These are phyloP conservation scores for Ophiodon elongatus DNA, from an alignment of 2,113 vertebrate genomes.

Conservation along the genomic window DNA sequence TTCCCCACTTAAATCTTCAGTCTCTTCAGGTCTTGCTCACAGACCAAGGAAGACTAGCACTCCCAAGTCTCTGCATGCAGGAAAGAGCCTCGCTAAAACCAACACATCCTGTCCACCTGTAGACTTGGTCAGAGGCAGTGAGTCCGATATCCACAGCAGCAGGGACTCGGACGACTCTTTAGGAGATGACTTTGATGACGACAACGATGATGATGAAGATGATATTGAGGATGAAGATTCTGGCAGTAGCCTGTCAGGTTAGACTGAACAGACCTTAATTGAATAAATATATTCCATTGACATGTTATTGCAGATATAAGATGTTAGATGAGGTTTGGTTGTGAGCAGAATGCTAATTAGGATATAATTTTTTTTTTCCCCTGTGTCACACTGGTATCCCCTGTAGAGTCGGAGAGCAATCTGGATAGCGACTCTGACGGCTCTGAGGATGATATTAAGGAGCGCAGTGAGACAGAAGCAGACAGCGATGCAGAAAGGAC, in stretches of 20 bases:
- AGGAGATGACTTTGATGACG: slow-evolving; percentile 85
- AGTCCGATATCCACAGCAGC: slow-evolving; percentile 91
- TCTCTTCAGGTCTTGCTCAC: slow-evolving; percentile 82
- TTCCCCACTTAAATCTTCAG: slow-evolving; percentile 71
- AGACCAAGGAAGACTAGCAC: slow-evolving; percentile 85
- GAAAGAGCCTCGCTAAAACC: slow-evolving; percentile 74
- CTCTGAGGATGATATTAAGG: slow-evolving; percentile 91
- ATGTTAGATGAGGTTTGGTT: slow-evolving; percentile 5
- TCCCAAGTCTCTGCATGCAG: slow-evolving; percentile 69
- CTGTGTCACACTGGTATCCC: slow-evolving; percentile 35
- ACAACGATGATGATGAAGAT: slow-evolving; percentile 85
- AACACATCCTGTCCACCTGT: slow-evolving; percentile 81
- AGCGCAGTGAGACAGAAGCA: slow-evolving; percentile 88
- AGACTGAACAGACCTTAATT: slow-evolving; percentile 21
- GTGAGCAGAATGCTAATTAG: slow-evolving; percentile 52
- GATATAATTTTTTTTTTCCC: slow-evolving; percentile 9
- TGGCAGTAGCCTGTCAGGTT: slow-evolving; percentile 94
- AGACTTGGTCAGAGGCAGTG: slow-evolving; percentile 87
- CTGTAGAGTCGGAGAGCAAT: slow-evolving; percentile 92
- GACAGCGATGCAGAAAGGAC: slow-evolving; percentile 89
- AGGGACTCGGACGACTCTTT: slow-evolving; percentile 94
- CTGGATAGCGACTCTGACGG: slow-evolving; percentile 92
- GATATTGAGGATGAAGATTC: slow-evolving; percentile 85
- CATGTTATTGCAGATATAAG: slow-evolving; percentile 7
- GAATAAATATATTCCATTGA: background rate